Evolutionary conservation across 2,797 vertebrate genomes (phyloP).

Genomic region (Gadopsis bispinosus): DNA sequence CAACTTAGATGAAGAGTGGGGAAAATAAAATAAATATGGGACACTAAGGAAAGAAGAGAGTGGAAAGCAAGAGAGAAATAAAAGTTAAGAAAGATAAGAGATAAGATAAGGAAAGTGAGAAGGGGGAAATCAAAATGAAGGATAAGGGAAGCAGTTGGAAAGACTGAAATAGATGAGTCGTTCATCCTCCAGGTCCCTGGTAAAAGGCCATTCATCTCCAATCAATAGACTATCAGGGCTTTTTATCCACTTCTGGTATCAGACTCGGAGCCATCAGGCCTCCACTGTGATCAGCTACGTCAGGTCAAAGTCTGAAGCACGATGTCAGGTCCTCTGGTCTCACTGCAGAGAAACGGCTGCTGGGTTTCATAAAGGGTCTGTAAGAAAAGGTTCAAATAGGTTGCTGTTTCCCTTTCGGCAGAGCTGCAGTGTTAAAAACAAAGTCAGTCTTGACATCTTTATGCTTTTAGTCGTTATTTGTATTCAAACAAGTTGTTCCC

Average conservation of each 20-base stretch:
- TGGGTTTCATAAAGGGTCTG: neutral
- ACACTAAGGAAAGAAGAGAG: neutral
- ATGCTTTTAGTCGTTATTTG: neutral
- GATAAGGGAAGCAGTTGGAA: neutral
- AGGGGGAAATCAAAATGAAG: conserved; percentile 1
- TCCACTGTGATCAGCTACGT: conserved; percentile 34
- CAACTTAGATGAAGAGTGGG: conserved; percentile 10
- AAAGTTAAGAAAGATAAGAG: neutral
- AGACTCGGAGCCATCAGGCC: conserved; percentile 30
- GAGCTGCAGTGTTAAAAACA: neutral
- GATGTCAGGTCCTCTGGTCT: conserved; percentile 17
- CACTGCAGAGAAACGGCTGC: neutral
- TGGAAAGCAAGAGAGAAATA: neutral
- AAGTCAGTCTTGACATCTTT: neutral
- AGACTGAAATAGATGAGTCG: conserved; percentile 36
- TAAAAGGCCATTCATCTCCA: conserved; percentile 44
- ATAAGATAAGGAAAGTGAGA: too few species aligned
- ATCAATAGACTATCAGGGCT: conserved; percentile 55
- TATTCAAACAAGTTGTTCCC: neutral
- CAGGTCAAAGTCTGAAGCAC: conserved; percentile 27
- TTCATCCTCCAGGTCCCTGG: conserved; percentile 34
- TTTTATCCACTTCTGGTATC: conserved; percentile 48
- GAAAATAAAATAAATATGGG: conserved; percentile 7
- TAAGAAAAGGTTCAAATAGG: neutral
- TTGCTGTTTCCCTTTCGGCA: conserved; percentile 2